A percentile compares a stretch with the other conserved stretches of the same genome.
phyloP scores from a whole-genome alignment of 2,113 vertebrate species.

The Cettia cetti region DNA sequence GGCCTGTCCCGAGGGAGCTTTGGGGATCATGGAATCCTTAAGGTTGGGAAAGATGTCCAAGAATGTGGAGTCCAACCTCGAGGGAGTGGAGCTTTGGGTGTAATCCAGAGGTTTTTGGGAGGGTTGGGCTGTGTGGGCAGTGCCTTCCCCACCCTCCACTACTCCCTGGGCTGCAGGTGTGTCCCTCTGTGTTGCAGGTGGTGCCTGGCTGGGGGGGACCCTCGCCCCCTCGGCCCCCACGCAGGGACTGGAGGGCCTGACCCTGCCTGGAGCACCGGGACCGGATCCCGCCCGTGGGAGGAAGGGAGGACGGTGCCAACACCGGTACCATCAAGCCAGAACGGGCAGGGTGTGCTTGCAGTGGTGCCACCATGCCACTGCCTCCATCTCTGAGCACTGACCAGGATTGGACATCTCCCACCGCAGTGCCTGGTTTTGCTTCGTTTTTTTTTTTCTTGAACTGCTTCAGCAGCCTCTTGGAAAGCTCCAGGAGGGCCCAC shows the following conservation, averaged over 20 bases:
- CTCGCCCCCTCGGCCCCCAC: constrained; percentile 77
- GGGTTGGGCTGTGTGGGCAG: neutral
- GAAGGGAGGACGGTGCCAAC: neutral
- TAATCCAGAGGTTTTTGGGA: neutral
- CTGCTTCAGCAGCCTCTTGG: neutral
- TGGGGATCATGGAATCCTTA: rapidly evolving
- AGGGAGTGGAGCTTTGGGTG: neutral
- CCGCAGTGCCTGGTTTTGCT: neutral
- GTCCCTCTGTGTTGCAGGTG: constrained; percentile 67
- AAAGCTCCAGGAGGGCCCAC: rapidly evolving
- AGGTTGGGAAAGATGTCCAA: neutral
- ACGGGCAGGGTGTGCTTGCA: rapidly evolving
- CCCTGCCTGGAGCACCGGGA: neutral
- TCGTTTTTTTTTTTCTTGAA: neutral
- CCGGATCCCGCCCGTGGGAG: neutral
- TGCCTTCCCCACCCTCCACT: rapidly evolving
- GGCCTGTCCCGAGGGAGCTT: neutral
- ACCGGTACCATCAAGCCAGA: rapidly evolving
- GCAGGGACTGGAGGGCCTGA: constrained; percentile 75
- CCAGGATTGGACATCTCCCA: neutral
- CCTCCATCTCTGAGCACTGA: neutral
- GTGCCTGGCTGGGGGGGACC: constrained; percentile 81
- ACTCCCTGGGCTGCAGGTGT: neutral
- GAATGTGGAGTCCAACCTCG: rapidly evolving
- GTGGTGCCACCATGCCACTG: too few relatives aligned